Percentiles rank a stretch among this genome's conserved stretches.
These are phyloP conservation scores for Protaetia brevitarsis DNA, from an alignment of 1,140 invertebrate genomes.

Conservation along the genomic window DNA sequence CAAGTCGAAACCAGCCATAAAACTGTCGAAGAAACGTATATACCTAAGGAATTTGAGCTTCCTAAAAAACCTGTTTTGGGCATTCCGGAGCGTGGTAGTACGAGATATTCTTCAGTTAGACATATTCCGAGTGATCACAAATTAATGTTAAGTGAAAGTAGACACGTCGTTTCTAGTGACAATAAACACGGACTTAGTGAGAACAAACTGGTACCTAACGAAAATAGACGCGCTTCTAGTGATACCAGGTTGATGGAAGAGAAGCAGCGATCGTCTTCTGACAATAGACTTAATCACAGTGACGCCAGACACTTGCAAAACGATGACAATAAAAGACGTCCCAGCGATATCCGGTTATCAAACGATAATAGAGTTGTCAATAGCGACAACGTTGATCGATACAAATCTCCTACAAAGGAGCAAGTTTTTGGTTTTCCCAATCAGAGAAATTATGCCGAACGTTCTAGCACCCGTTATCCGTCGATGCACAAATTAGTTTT, in stretches of 20 bases:
- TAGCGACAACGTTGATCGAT: neutral
- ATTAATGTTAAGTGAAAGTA: neutral
- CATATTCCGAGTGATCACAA: conserved; percentile 4
- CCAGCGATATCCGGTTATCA: neutral
- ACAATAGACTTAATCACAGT: neutral
- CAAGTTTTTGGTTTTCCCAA: conserved; percentile 33
- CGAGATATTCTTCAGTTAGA: conserved; percentile 30
- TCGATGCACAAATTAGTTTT: conserved; percentile 45
- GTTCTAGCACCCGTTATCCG: conserved; percentile 40
- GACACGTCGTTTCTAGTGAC: neutral
- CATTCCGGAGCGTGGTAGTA: conserved; percentile 35
- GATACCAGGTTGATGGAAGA: neutral
- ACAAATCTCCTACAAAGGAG: neutral
- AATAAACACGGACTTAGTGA: conserved; percentile 8
- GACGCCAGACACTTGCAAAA: neutral
- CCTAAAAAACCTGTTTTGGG: conserved; percentile 41
- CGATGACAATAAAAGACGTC: neutral
- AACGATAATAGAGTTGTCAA: neutral
- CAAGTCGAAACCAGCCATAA: conserved; percentile 39
- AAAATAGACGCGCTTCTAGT: neutral
- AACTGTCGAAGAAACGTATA: neutral
- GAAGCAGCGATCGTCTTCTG: neutral
- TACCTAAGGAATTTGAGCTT: neutral
- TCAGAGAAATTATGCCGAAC: conserved; percentile 39
- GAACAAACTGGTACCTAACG: conserved; percentile 10